phyloP scores from a whole-genome alignment of 2,113 vertebrate species.

The Nipponia nippon region DNA sequence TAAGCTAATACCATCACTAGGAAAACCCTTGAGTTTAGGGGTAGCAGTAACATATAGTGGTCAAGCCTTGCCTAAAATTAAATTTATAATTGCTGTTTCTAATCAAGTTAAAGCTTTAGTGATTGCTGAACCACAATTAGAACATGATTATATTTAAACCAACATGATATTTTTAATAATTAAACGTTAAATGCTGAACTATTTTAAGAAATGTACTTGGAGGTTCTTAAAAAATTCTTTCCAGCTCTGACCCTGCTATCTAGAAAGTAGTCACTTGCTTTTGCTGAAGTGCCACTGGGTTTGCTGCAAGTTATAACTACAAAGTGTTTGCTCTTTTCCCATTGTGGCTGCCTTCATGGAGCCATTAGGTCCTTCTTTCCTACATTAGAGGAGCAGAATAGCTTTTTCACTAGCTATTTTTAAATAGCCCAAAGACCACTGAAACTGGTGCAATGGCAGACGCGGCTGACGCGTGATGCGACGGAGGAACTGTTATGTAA shows the following conservation, averaged over 20 bases:
- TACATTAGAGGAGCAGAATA: not conserved
- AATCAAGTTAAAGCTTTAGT: not conserved
- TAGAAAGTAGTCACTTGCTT: not conserved
- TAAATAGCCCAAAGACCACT: not conserved
- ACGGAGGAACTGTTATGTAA: not conserved
- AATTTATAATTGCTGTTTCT: not conserved
- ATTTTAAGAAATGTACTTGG: not conserved
- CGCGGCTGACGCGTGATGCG: not conserved
- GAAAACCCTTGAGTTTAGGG: not conserved
- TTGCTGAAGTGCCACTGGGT: not conserved
- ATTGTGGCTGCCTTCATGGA: not conserved
- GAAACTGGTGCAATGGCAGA: not conserved
- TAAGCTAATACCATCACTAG: not conserved
- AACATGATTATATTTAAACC: not conserved
- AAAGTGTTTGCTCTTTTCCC: not conserved
- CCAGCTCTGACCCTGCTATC: not conserved
- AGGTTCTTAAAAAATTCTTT: not conserved
- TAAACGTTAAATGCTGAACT: not conserved
- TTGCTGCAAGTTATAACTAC: not conserved
- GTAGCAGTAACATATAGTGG: not conserved
- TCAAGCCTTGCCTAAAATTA: not conserved
- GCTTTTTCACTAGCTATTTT: not conserved
- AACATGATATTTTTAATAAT: not conserved
- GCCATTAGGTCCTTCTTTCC: not conserved
- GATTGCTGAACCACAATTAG: not conserved